Percentiles rank a stretch among this genome's conserved stretches.
These are phyloP conservation scores for Aphelenchoides bicaudatus DNA, from an alignment of 2,888 invertebrate species.

Conservation along the genomic window DNA sequence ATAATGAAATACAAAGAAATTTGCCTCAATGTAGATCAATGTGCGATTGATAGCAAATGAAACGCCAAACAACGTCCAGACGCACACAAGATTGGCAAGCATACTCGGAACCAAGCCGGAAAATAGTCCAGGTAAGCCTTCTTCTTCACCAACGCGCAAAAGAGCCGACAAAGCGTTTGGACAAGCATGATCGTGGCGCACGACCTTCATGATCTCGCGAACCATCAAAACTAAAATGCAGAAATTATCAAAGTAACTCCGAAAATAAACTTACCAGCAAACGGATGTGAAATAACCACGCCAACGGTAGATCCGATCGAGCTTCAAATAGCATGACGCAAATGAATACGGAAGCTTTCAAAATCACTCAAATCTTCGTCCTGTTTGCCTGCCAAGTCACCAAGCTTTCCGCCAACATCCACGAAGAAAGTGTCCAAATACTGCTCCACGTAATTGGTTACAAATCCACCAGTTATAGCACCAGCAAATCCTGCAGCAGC, in stretches of 20 bases:
- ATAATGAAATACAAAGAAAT: no score
- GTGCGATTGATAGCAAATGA: slow-evolving; percentile 38
- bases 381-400: slow-evolving; percentile 31
- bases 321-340: slow-evolving; percentile 64
- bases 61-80: slow-evolving; percentile 72
- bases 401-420: slow-evolving; percentile 50
- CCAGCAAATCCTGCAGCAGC: slow-evolving; percentile 45
- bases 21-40: slow-evolving; percentile 20
- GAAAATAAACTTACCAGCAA: no score
- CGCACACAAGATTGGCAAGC: slow-evolving; percentile 76
- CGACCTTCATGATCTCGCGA: slow-evolving; percentile 88
- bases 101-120: slow-evolving; percentile 82
- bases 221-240: slow-evolving; percentile 79
- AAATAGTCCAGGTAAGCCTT: slow-evolving; percentile 75
- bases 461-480: slow-evolving; percentile 37
- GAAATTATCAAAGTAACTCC: no score
- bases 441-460: slow-evolving; percentile 30
- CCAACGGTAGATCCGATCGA: slow-evolving; percentile 70
- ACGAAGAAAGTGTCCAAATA: slow-evolving; percentile 53
- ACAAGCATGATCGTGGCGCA: slow-evolving; percentile 82
- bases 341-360: slow-evolving; percentile 40
- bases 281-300: slow-evolving; percentile 65
- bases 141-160: slow-evolving; percentile 76
- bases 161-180: slow-evolving; percentile 67
- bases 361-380: slow-evolving; percentile 44